phyloP scores from a whole-genome alignment of 2,888 invertebrate genomes.

The Pandemis cinnamomeana region DNA sequence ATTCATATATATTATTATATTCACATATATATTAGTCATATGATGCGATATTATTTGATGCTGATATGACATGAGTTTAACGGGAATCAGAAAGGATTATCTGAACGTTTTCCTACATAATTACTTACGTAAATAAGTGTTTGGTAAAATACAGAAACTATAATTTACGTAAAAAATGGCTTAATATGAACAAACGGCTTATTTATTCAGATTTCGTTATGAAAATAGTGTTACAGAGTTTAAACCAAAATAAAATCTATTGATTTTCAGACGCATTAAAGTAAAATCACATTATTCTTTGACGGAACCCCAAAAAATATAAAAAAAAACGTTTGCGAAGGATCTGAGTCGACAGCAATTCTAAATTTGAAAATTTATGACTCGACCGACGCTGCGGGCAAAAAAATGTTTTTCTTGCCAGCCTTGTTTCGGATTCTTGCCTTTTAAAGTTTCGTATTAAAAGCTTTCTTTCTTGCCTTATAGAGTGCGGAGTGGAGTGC shows the following conservation, averaged over 20 bases:
- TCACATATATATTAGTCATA: too few relatives aligned
- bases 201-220: too few relatives aligned
- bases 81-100: neutral
- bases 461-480: slow-evolving; percentile 36
- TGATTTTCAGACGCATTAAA: neutral
- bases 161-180: too few relatives aligned
- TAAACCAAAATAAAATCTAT: too few relatives aligned
- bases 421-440: slow-evolving; percentile 37
- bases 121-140: too few relatives aligned
- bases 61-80: neutral
- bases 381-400: slow-evolving; percentile 32
- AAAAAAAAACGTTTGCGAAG: slow-evolving; percentile 56
- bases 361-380: slow-evolving; percentile 55
- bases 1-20: too few relatives aligned
- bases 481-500: slow-evolving; percentile 35
- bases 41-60: neutral
- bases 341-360: slow-evolving; percentile 51
- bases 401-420: slow-evolving; percentile 31
- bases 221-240: too few relatives aligned
- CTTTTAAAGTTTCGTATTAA: slow-evolving; percentile 41
- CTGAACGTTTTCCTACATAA: too few relatives aligned
- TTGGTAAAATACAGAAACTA: too few relatives aligned
- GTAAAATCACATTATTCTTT: neutral
- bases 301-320: slow-evolving; percentile 22
- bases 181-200: too few relatives aligned